Evolutionary conservation across 2,113 vertebrate species (phyloP).

Genomic region (Bubo scandiacus): DNA sequence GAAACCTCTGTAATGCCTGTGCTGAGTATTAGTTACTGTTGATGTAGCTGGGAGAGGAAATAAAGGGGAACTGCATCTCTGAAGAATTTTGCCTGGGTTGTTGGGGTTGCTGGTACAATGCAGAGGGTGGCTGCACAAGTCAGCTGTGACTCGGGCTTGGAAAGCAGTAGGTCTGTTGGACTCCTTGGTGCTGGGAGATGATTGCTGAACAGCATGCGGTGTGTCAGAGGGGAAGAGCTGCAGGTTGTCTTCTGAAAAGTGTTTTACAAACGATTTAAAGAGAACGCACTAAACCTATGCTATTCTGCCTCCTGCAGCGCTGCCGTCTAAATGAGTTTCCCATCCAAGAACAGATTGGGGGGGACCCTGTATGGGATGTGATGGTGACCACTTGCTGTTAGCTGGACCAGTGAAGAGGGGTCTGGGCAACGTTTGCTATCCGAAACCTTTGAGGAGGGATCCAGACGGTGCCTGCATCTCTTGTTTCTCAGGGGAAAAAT

Average conservation of each 20-base stretch:
- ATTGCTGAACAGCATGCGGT: fast-evolving
- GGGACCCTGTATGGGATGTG: background rate
- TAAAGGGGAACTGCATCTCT: background rate
- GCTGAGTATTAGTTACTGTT: background rate
- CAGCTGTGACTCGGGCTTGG: background rate
- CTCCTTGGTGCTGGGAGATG: background rate
- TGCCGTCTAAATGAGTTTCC: background rate
- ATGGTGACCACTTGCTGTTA: background rate
- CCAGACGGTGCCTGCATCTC: background rate
- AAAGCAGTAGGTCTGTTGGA: background rate
- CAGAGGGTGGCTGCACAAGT: background rate
- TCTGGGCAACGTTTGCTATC: background rate
- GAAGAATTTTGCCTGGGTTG: background rate
- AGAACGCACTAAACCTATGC: background rate
- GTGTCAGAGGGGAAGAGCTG: background rate
- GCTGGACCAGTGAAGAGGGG: background rate
- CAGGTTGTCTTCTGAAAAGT: background rate
- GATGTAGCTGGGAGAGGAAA: background rate
- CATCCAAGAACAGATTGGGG: background rate
- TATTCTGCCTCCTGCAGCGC: background rate
- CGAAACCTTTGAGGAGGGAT: background rate
- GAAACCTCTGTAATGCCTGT: background rate
- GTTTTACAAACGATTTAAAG: background rate
- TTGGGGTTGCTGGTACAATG: background rate
- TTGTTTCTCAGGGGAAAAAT: background rate